Evolutionary conservation across 2,797 vertebrate genomes (phyloP).

Genomic region (Cynodonichthys magdalenae): DNA sequence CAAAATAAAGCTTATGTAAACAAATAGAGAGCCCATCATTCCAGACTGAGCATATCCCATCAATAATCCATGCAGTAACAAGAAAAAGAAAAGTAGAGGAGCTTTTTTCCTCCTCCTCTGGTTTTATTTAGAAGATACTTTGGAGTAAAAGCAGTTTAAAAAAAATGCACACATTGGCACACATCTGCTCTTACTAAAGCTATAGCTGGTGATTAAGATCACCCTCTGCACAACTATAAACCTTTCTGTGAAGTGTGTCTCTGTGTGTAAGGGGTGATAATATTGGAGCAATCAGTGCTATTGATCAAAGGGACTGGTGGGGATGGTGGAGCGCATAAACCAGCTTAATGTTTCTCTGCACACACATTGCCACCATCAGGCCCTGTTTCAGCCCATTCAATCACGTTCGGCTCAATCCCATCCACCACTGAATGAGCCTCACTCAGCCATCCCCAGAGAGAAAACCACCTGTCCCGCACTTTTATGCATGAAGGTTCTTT

Average conservation of each 20-base stretch:
- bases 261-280: slow-evolving; percentile 45
- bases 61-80: slow-evolving; percentile 43
- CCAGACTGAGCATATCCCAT: slow-evolving; percentile 37
- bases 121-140: slow-evolving; percentile 30
- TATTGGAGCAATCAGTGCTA: slow-evolving; percentile 47
- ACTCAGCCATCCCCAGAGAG: slow-evolving; percentile 48
- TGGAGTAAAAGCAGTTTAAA: slow-evolving; percentile 13
- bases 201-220: slow-evolving; percentile 19
- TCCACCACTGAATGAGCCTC: slow-evolving; percentile 56
- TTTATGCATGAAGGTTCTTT: slow-evolving; percentile 56
- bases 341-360: slow-evolving; percentile 38
- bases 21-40: slow-evolving; percentile 49
- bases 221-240: slow-evolving; percentile 1
- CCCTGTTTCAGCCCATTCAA: slow-evolving; percentile 60
- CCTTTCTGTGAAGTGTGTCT: slow-evolving; percentile 6
- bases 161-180: slow-evolving; percentile 13
- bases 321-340: slow-evolving; percentile 24
- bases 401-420: slow-evolving; percentile 54
- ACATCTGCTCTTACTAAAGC: not conserved
- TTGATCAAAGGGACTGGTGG: slow-evolving; percentile 51
- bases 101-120: slow-evolving; percentile 30
- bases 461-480: slow-evolving; percentile 53
- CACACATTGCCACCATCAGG: slow-evolving; percentile 39
- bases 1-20: slow-evolving; percentile 61
- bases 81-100: slow-evolving; percentile 14